Evolutionary conservation across 2,113 vertebrate species (phyloP).

Genomic region (Sorex fumeus): DNA sequence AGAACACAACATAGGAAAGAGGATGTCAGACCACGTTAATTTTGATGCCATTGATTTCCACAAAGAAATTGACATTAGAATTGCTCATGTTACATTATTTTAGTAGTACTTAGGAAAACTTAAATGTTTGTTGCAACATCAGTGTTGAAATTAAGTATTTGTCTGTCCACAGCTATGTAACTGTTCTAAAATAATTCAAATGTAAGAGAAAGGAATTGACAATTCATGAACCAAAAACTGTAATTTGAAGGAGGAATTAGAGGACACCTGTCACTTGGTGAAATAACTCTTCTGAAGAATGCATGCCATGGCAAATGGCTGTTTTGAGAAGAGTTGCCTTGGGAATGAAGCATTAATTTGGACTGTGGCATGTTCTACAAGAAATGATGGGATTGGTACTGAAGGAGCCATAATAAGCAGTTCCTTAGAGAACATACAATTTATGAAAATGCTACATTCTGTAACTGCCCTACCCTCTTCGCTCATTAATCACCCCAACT

Average conservation of each 20-base stretch:
- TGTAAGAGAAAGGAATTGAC: background rate
- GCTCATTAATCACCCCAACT: background rate
- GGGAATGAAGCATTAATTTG: background rate
- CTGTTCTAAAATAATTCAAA: background rate
- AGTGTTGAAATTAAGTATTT: constrained; percentile 10
- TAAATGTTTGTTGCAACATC: background rate
- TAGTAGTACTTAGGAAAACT: background rate
- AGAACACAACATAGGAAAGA: background rate
- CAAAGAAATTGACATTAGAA: background rate
- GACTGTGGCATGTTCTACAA: background rate
- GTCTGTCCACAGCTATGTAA: background rate
- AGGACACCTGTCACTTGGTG: constrained; percentile 3
- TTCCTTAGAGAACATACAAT: constrained; percentile 29
- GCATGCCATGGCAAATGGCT: background rate
- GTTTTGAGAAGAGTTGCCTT: background rate
- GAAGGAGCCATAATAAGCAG: background rate
- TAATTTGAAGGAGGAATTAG: constrained; percentile 31
- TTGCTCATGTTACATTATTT: background rate
- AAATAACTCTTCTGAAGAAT: constrained; percentile 29
- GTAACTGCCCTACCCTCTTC: background rate
- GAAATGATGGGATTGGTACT: constrained; percentile 1
- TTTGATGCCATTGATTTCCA: background rate
- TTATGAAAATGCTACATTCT: constrained; percentile 51
- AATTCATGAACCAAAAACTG: background rate
- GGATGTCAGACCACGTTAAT: background rate